Percentiles rank a stretch among this genome's conserved stretches.
Conservation (phyloP, 92 coral and sea anemone species). For the Galaxea fascicularis region DNA sequence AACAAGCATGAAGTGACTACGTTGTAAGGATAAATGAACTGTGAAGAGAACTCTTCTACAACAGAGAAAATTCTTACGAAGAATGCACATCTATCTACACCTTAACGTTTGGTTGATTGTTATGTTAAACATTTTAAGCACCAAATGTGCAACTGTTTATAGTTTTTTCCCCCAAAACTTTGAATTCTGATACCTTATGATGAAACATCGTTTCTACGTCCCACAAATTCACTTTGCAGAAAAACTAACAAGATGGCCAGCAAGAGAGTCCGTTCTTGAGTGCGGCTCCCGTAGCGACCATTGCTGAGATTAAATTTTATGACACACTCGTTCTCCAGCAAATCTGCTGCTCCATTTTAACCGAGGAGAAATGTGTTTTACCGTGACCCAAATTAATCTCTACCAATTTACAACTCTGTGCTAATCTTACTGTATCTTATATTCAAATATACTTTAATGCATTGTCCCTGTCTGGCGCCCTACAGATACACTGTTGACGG, state of each 20-base stretch:
- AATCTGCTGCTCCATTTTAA: no score
- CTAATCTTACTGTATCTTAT: not conserved
- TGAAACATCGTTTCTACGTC: not conserved
- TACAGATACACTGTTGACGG: no score
- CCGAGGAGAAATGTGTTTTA: not conserved
- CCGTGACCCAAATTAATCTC: not conserved
- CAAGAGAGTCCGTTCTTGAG: no score
- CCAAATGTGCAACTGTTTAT: not conserved
- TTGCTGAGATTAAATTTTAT: no score
- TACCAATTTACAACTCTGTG: not conserved
- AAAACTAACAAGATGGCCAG: not conserved
- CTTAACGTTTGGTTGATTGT: not conserved
- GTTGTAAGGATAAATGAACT: not conserved
- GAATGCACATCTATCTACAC: not conserved
- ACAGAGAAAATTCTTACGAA: not conserved
- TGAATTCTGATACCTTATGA: not conserved
- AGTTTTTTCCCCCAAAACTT: not conserved
- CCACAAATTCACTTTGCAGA: not conserved
- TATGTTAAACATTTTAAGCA: not conserved
- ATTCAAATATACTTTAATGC: no score
- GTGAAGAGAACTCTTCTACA: no score
- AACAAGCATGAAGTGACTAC: no score
- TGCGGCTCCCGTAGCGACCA: no score
- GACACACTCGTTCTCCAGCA: no score
- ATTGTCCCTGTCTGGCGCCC: no score